These are phyloP conservation scores for Megalopta genalis DNA, from an alignment of 1,140 invertebrate genomes.

Conservation along the genomic window DNA sequence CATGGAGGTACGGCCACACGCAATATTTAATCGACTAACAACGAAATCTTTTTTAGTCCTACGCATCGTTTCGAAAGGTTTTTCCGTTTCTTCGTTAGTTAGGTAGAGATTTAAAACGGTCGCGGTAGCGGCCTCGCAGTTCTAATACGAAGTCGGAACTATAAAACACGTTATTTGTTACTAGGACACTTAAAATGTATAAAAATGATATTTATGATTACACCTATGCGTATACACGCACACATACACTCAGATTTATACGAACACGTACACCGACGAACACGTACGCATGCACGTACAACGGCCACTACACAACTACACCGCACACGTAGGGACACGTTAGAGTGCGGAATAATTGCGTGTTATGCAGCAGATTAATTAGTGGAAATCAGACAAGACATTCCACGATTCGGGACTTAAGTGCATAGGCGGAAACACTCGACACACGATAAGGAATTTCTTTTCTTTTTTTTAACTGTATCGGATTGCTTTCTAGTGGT, in stretches of 20 bases:
- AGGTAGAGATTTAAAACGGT: background rate
- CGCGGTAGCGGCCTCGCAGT: slow-evolving; percentile 38
- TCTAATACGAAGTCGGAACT: slow-evolving; percentile 74
- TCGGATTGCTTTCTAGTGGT: slow-evolving; percentile 76
- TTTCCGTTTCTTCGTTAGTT: slow-evolving; percentile 1
- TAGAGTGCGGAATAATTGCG: slow-evolving; percentile 29
- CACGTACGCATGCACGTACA: background rate
- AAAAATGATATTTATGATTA: slow-evolving; percentile 57
- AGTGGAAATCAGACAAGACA: slow-evolving; percentile 77
- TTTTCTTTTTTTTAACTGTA: slow-evolving; percentile 45
- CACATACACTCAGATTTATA: no score
- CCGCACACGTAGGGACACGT: no score
- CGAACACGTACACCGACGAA: background rate
- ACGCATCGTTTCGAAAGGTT: slow-evolving; percentile 51
- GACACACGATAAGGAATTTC: slow-evolving; percentile 36
- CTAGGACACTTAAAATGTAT: slow-evolving; percentile 75
- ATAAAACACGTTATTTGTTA: slow-evolving; percentile 74
- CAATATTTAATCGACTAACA: slow-evolving; percentile 68
- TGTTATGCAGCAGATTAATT: slow-evolving; percentile 64
- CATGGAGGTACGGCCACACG: slow-evolving; percentile 21
- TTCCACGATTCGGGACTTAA: slow-evolving; percentile 80
- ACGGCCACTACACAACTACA: no score
- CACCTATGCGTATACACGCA: background rate
- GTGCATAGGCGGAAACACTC: slow-evolving; percentile 68
- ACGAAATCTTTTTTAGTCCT: slow-evolving; percentile 70